Base-by-base conservation (phyloP, 2,113 vertebrate species). In the Hippocampus zosterae region DNA sequence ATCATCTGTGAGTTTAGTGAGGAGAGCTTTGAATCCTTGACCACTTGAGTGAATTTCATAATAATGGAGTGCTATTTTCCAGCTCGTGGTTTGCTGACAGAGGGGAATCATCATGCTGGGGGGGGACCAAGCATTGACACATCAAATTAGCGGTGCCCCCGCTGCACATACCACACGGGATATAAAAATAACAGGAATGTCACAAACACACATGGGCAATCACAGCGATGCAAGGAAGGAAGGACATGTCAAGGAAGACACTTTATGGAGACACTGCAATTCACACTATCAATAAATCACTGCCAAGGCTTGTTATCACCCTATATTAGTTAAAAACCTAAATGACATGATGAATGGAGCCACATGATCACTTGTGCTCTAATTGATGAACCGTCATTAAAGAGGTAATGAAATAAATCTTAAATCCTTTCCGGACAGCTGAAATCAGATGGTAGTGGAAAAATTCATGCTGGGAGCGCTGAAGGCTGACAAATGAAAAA, bases 71-170 rank as follows among this genome's bases (percentile, higher is more conserved):
- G 86, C 87, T 86, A 85, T 90, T 91, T 90, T 88, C 87, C 85
- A 85, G 87, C 87, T 81, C 65, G 72, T 69, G 85, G 88, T 89
- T 86, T 90, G 90, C 90, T 92, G 92, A 92, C 91, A 60, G 86
- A 83, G 82, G 78, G 78, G 89, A 91, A 91, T 91, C 81, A 81
- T 88, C 87, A 76, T 74, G 84, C 85, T 88, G 87, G 46, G 81
- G 33, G 33, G 83, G 85, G 85, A 82, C 86, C 89, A 85, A 85
- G 90, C 87, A 77, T 92, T 91, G 78, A 87, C 85, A 85, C 87
- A 90, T 88, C 84, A 91, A 89, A 87, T 88, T 83, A 83, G 84
- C 73, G 69, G 80, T 90, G 89, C 89, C 87, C 87, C 83, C 65
- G 56, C 81, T 77, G 71, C 60, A 56, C 10, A 33, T 57, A 37